A percentile compares a stretch with the other conserved stretches of the same genome.
Conservation (phyloP, 2,797 vertebrate species). For the Sebastes steindachneri region DNA sequence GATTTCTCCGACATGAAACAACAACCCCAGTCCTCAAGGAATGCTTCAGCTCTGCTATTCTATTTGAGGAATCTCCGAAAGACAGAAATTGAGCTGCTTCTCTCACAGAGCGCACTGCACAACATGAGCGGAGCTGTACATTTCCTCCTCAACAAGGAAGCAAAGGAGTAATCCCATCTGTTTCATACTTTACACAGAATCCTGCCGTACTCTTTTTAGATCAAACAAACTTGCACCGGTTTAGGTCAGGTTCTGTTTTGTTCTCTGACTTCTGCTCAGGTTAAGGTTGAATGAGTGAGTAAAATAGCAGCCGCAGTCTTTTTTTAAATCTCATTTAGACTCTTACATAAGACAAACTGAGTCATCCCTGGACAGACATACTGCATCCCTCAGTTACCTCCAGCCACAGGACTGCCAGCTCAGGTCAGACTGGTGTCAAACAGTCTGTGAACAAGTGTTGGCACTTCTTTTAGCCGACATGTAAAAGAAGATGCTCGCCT, state of each 20-base stretch:
- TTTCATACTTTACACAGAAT: background rate
- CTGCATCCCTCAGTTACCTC: slow-evolving; percentile 32
- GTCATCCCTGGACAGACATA: slow-evolving; percentile 45
- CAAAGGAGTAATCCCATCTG: slow-evolving; percentile 15
- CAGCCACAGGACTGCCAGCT: slow-evolving; percentile 12
- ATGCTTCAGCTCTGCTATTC: slow-evolving; percentile 32
- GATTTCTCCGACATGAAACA: slow-evolving; percentile 45
- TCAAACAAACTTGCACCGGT: background rate
- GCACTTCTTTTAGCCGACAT: slow-evolving; percentile 14
- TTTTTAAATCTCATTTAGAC: slow-evolving; percentile 28
- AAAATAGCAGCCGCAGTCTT: slow-evolving; percentile 19
- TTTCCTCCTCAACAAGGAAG: slow-evolving; percentile 15
- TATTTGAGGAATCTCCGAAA: slow-evolving; percentile 44
- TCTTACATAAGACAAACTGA: slow-evolving; percentile 59
- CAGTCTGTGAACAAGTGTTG: slow-evolving; percentile 31
- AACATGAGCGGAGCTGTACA: slow-evolving; percentile 10
- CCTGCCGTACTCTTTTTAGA: background rate
- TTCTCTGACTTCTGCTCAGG: slow-evolving; percentile 6
- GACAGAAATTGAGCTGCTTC: slow-evolving; percentile 29
- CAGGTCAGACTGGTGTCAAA: slow-evolving; percentile 37
- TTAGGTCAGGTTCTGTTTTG: slow-evolving; percentile 15
- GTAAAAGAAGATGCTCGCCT: background rate
- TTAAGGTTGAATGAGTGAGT: slow-evolving; percentile 21
- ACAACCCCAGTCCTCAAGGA: slow-evolving; percentile 45
- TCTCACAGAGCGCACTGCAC: slow-evolving; percentile 25